Evolutionary conservation across 2,888 invertebrate genomes (phyloP).

Genomic region (Ptychoptera albimana): DNA sequence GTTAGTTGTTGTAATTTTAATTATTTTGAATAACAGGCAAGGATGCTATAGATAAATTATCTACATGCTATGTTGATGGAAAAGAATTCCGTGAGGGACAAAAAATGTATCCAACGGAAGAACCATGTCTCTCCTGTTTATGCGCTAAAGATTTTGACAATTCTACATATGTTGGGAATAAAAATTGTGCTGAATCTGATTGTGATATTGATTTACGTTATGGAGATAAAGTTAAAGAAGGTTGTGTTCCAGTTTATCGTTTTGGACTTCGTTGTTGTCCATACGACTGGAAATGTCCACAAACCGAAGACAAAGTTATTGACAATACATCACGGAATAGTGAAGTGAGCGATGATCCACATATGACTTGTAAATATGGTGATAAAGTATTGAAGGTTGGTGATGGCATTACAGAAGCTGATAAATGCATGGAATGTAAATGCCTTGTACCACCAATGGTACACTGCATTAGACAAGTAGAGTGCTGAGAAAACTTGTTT

Average conservation of each 20-base stretch:
- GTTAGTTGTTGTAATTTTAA: too few species aligned
- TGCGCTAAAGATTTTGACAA: conserved; percentile 8
- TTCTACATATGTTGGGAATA: conserved; percentile 9
- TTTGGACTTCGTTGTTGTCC: conserved; percentile 13
- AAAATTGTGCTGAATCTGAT: conserved; percentile 11
- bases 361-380: conserved; percentile 28
- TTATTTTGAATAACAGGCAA: too few species aligned
- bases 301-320: conserved; percentile 1
- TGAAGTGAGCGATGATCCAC: conserved; percentile 4
- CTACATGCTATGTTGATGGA: conserved; percentile 11
- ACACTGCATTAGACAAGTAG: conserved; percentile 21
- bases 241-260: conserved; percentile 14
- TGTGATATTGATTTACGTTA: conserved; percentile 13
- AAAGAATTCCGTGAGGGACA: conserved; percentile 12
- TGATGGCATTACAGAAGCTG: conserved; percentile 29
- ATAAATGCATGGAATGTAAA: conserved; percentile 30
- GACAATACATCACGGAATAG: neutral
- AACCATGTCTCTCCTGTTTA: conserved; percentile 6
- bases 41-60: neutral
- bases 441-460: conserved; percentile 35
- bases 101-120: conserved; percentile 9
- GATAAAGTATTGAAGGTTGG: conserved; percentile 31
- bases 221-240: conserved; percentile 9
- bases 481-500: neutral
- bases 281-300: conserved; percentile 13